These are phyloP conservation scores for Drosophila affinis DNA, from an alignment of 2,888 invertebrate species.

Conservation along the genomic window DNA sequence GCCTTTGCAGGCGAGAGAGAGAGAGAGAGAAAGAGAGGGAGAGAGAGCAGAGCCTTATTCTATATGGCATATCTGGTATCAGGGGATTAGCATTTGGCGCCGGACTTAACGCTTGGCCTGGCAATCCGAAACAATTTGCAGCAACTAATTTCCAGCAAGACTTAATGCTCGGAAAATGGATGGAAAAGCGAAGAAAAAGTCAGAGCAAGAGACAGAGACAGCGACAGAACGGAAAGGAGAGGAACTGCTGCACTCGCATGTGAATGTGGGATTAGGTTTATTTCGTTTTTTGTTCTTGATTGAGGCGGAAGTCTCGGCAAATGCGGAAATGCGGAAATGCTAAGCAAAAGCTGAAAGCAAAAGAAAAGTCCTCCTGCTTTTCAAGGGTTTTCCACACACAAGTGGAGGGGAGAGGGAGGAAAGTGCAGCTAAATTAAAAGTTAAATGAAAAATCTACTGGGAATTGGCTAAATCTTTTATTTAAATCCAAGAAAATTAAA, in stretches of 20 bases:
- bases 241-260: constrained; percentile 12
- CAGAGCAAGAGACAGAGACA: no score
- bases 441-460: background rate
- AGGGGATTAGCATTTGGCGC: constrained; percentile 21
- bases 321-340: constrained; percentile 22
- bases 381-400: background rate
- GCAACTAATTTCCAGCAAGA: constrained; percentile 35
- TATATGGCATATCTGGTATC: background rate
- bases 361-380: background rate
- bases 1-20: constrained; percentile 22
- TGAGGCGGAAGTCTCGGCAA: constrained; percentile 10
- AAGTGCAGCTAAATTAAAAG: background rate
- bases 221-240: no score
- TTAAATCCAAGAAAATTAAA: background rate
- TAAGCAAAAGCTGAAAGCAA: constrained; percentile 17
- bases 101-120: constrained; percentile 32
- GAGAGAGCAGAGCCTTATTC: no score
- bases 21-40: background rate
- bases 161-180: constrained; percentile 36
- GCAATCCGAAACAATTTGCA: constrained; percentile 46
- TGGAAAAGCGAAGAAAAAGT: no score
- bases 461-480: background rate
- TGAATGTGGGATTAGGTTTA: constrained; percentile 3
- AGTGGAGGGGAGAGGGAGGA: no score
- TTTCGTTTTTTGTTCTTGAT: background rate